Base-by-base conservation (phyloP, 2,797 vertebrate species). In the Hephaestus fuliginosus region DNA sequence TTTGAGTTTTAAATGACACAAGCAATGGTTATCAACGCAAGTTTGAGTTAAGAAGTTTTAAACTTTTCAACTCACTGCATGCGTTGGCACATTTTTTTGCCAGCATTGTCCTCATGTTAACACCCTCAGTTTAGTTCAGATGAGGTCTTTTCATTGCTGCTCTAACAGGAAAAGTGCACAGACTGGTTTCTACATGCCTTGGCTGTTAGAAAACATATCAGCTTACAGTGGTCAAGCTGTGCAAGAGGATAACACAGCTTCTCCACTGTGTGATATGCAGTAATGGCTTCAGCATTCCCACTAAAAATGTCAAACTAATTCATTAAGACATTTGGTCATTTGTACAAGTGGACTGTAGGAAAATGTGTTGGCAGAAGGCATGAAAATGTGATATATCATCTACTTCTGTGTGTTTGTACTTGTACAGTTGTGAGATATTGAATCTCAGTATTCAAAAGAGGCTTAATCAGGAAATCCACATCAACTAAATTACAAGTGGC, bases 201-300 rank as follows among this genome's bases (percentile, higher is more conserved):
- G 75, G 56, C 75, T 84, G 69, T 74, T 68, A 57, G 13, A 83
- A 58, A 60, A 67, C 58, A n/a, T 82, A 74, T 89, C 77, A 39
- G 64, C 57, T 86, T 87, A 48, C 83, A 70, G 46, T 70, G 72
- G 72, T 79, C 65, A 85, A 85, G 58, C 74, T 69, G 5, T 70
- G 66, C 51, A 76, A 74, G 65, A 56, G 36, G 48, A 64, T 58
- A 58, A 60, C 18, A n/a, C 2, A 0, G 33, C 12, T 68, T 63
- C 25, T 62, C 52, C 44, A 52, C 48, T 48, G 22, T 52, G 15
- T 63, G 17, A 68, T 39, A 10, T 44, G 68, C 48, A 61, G 22
- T 56, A 46, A 60, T 63, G 41, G 30, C 46, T 83, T 82, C 28
- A 62, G 33, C 48, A 48, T 68, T 70, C 2, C 43, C 5, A 25